Evolutionary conservation across 2,797 vertebrate species (phyloP).

Genomic region (Lacerta viridis): DNA sequence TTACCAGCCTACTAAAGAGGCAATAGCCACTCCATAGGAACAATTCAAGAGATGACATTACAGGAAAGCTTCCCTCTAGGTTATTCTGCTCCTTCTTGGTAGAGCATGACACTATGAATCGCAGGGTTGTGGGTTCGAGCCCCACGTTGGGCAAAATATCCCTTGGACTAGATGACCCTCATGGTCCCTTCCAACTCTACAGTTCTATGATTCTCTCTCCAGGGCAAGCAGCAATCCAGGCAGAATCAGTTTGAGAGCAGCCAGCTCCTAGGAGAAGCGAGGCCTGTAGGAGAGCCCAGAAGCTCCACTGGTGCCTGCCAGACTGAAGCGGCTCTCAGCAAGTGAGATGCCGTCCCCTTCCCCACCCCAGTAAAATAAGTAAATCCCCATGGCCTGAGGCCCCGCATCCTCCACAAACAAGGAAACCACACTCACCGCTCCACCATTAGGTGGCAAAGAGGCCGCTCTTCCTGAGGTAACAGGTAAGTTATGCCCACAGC

Average conservation of each 20-base stretch:
- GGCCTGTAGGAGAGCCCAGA: not conserved
- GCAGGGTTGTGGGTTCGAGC: too few relatives aligned
- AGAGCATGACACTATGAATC: too few relatives aligned
- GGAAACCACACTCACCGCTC: slow-evolving; percentile 86
- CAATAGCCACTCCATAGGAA: not conserved
- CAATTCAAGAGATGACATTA: not conserved
- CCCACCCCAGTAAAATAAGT: not conserved
- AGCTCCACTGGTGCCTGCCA: too few relatives aligned
- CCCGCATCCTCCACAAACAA: fast-evolving
- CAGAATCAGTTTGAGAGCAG: not conserved
- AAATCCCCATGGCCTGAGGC: too few relatives aligned
- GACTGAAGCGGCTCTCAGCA: not conserved
- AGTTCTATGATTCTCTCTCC: too few relatives aligned
- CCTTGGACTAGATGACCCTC: too few relatives aligned
- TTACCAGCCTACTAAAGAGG: not conserved
- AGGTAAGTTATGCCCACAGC: slow-evolving; percentile 98
- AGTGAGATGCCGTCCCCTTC: not conserved
- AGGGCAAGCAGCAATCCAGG: not conserved
- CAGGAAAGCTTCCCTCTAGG: not conserved
- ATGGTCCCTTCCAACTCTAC: too few relatives aligned
- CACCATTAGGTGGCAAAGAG: slow-evolving; percentile 95
- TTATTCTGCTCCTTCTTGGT: not conserved
- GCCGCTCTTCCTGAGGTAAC: slow-evolving; percentile 95
- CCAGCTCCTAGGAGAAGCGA: not conserved
- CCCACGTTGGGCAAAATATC: too few relatives aligned